Evolutionary conservation across 1,140 invertebrate genomes (phyloP).

Genomic region (Drosophila pectinifera): DNA sequence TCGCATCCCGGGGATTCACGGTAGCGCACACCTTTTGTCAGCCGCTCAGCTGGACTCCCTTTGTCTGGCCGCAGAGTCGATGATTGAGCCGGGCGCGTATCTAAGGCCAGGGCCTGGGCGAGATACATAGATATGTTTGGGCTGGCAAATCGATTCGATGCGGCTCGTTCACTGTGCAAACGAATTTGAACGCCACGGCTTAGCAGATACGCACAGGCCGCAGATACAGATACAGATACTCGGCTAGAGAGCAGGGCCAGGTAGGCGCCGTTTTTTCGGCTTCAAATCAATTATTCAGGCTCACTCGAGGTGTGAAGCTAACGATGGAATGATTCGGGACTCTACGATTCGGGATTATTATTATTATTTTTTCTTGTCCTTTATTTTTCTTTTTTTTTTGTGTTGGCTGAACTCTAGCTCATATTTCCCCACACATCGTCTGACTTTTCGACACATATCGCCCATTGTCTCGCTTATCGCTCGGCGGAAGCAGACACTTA

Average conservation of each 20-base stretch:
- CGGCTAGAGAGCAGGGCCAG: constrained; percentile 26
- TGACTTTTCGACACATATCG: constrained; percentile 44
- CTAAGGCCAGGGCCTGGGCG: constrained; percentile 24
- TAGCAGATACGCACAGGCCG: constrained; percentile 37
- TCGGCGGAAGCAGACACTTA: constrained; percentile 59
- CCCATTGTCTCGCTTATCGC: constrained; percentile 16
- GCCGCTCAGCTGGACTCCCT: constrained; percentile 50
- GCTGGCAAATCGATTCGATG: constrained; percentile 66
- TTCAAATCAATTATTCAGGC: constrained; percentile 68
- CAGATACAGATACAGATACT: constrained; percentile 55
- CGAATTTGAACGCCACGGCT: constrained; percentile 64
- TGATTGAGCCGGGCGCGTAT: constrained; percentile 53
- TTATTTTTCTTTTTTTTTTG: neutral
- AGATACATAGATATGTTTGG: constrained; percentile 15
- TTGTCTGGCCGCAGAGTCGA: constrained; percentile 44
- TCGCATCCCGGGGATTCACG: constrained; percentile 31
- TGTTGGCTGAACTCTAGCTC: constrained; percentile 18
- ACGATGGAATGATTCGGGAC: constrained; percentile 55
- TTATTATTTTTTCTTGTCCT: constrained; percentile 1
- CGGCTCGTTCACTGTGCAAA: constrained; percentile 74
- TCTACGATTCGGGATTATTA: constrained; percentile 12
- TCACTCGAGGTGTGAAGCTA: constrained; percentile 72
- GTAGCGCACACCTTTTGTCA: constrained; percentile 33
- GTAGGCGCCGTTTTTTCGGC: constrained; percentile 51
- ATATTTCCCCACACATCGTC: constrained; percentile 20